phyloP scores from a whole-genome alignment of 2,797 vertebrate species.

The Pristis pectinata region DNA sequence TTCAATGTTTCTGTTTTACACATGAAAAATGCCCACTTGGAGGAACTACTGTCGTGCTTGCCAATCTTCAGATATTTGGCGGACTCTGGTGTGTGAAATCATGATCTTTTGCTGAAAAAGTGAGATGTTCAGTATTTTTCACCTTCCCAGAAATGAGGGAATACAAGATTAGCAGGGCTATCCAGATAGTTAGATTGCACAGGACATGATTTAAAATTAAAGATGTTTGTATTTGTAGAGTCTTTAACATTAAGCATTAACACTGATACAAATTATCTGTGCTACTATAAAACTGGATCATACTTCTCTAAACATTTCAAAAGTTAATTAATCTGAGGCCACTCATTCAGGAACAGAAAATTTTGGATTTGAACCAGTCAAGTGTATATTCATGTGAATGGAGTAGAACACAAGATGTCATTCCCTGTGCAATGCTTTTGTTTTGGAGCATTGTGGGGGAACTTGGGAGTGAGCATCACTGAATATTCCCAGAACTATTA shows the following conservation, averaged over 20 bases:
- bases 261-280: no score
- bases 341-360: no score
- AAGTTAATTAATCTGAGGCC: no score
- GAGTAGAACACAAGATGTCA: no score
- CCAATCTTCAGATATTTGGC: neutral
- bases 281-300: no score
- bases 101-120: neutral
- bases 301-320: no score
- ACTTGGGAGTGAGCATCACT: no score
- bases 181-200: neutral
- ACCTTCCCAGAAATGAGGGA: neutral
- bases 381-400: no score
- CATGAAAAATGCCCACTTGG: conserved; percentile 14
- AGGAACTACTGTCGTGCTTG: neutral
- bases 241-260: neutral
- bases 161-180: neutral
- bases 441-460: no score
- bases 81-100: neutral
- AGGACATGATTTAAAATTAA: neutral
- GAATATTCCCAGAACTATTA: no score
- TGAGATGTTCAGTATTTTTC: neutral
- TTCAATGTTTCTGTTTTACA: neutral
- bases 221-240: neutral
- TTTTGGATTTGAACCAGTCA: no score
- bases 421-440: no score